Evolutionary conservation across 2,797 vertebrate species (phyloP).

Genomic region (Borostomias antarcticus): DNA sequence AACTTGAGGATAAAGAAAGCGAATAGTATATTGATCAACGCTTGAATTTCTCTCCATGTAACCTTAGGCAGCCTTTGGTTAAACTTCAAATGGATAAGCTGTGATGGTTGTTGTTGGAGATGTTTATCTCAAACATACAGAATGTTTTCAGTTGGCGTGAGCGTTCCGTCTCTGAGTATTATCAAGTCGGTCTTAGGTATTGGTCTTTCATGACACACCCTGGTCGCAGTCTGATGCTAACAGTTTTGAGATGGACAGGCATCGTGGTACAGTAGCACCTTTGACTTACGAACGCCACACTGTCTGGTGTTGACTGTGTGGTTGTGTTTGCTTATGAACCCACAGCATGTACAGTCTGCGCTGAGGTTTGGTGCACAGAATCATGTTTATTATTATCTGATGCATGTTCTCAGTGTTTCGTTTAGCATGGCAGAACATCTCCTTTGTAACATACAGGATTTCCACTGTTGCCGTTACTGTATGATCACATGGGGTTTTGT

Average conservation of each 20-base stretch:
- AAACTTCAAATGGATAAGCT: no score
- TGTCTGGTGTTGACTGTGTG: background rate
- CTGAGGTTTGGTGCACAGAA: background rate
- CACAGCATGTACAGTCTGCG: background rate
- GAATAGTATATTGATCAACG: no score
- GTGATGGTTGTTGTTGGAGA: no score
- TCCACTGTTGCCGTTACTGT: background rate
- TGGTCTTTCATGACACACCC: background rate
- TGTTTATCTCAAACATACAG: background rate
- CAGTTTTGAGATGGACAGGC: no score
- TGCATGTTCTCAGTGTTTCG: background rate
- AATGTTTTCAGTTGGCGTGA: background rate
- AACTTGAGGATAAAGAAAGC: no score
- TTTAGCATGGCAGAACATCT: background rate
- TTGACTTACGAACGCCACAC: background rate
- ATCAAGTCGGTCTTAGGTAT: background rate
- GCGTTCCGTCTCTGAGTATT: background rate
- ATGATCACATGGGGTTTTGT: background rate
- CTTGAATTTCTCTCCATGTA: no score
- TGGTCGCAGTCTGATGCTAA: background rate
- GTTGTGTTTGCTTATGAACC: background rate
- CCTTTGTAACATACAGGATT: background rate
- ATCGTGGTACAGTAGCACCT: no score
- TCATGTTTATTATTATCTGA: background rate
- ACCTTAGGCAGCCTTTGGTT: no score